Evolutionary conservation across 2,888 invertebrate species (phyloP).

Genomic region (Coenonympha arcania): DNA sequence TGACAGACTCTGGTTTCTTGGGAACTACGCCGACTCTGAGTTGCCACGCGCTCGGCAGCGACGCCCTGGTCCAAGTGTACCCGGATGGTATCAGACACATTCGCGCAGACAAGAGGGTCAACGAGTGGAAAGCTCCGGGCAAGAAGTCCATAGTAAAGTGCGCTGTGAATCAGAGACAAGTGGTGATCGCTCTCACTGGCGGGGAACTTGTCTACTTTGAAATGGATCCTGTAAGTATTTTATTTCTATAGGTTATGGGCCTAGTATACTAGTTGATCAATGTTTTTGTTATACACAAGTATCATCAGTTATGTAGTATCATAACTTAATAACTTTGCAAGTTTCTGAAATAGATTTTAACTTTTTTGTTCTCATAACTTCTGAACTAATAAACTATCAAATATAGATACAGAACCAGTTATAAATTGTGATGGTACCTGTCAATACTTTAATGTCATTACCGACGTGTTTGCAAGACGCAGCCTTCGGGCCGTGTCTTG

Average conservation of each 20-base stretch:
- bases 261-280: no score
- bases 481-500: slow-evolving; percentile 45
- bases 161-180: slow-evolving; percentile 98
- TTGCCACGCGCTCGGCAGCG: slow-evolving; percentile 97
- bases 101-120: slow-evolving; percentile 96
- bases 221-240: slow-evolving; percentile 93
- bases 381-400: no score
- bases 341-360: no score
- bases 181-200: slow-evolving; percentile 97
- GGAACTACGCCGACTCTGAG: slow-evolving; percentile 99
- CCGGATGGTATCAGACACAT: slow-evolving; percentile 99
- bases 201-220: slow-evolving; percentile 99
- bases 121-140: slow-evolving; percentile 99
- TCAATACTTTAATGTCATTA: neutral
- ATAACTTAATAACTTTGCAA: no score
- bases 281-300: no score
- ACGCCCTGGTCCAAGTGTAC: slow-evolving; percentile 98
- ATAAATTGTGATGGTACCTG: neutral
- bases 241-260: no score
- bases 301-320: no score
- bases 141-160: slow-evolving; percentile 98
- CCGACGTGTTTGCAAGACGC: slow-evolving; percentile 55
- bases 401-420: no score
- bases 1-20: slow-evolving; percentile 98
- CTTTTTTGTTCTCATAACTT: no score